Evolutionary conservation across 2,113 vertebrate genomes (phyloP).

Genomic region (Salvelinus alpinus): DNA sequence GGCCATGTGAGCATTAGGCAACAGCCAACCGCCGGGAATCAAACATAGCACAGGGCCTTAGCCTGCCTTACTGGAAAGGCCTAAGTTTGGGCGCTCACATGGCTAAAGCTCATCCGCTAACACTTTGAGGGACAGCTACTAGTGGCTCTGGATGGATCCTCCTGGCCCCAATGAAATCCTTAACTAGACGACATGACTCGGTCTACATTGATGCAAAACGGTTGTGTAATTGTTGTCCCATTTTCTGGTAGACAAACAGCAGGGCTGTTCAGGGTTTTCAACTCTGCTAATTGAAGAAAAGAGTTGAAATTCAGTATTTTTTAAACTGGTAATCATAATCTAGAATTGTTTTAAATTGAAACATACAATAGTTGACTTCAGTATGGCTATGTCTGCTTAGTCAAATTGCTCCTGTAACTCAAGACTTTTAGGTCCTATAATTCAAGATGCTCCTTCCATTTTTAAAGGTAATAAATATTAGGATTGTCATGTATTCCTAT

Average conservation of each 20-base stretch:
- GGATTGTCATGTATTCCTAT: background rate
- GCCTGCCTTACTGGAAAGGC: background rate
- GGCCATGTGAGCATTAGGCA: slow-evolving; percentile 3
- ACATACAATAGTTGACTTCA: too few relatives aligned
- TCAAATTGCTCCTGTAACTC: too few relatives aligned
- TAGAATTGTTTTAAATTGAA: too few relatives aligned
- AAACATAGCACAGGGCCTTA: too few relatives aligned
- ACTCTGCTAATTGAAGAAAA: too few relatives aligned
- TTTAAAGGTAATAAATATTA: background rate
- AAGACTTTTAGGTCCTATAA: background rate
- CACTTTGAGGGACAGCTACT: background rate
- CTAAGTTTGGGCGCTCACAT: background rate
- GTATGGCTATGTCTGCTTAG: too few relatives aligned
- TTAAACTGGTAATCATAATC: too few relatives aligned
- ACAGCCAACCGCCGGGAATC: background rate
- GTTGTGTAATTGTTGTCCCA: too few relatives aligned
- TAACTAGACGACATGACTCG: background rate
- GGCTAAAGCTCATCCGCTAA: background rate
- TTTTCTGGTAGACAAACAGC: background rate
- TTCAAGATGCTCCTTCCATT: background rate
- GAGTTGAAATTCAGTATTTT: too few relatives aligned
- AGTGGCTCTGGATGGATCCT: background rate
- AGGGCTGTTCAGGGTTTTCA: too few relatives aligned
- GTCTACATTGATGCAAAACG: background rate
- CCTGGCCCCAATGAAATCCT: background rate